A percentile compares a stretch with the other conserved stretches of the same genome.
Conservation (phyloP, 2,113 vertebrate genomes). For the Terrapene triunguis region DNA sequence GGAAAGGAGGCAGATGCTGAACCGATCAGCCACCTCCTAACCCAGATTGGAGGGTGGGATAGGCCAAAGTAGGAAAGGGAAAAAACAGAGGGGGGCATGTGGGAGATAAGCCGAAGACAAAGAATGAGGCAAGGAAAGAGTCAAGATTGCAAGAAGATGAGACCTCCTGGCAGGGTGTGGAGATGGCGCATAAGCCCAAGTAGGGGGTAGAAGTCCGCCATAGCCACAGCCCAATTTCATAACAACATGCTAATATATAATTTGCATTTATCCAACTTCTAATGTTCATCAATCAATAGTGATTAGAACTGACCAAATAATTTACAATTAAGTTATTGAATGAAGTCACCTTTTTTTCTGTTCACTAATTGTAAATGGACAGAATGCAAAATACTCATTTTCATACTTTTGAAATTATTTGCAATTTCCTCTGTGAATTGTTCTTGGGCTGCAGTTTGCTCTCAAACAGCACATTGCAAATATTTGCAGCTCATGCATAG, state of each 20-base stretch:
- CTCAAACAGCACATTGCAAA: neutral
- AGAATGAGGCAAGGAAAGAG: neutral
- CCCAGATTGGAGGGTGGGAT: neutral
- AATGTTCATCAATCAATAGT: neutral
- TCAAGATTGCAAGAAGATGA: neutral
- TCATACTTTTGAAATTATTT: constrained; percentile 28
- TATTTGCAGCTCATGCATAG: neutral
- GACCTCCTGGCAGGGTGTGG: neutral
- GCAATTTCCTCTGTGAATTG: neutral
- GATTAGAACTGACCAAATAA: neutral
- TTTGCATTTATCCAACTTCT: neutral
- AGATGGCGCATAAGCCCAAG: neutral
- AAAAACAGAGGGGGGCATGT: neutral
- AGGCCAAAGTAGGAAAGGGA: neutral
- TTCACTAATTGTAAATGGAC: neutral
- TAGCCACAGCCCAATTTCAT: neutral
- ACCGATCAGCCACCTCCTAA: neutral
- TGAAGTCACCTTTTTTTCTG: neutral
- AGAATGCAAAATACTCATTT: neutral
- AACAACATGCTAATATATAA: neutral
- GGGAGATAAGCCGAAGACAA: neutral
- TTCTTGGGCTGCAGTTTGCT: neutral
- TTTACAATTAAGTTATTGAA: neutral
- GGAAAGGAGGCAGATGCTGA: neutral
- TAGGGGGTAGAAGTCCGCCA: neutral